Conservation (phyloP, 2,888 invertebrate species). For the Diplolepis rosae region DNA sequence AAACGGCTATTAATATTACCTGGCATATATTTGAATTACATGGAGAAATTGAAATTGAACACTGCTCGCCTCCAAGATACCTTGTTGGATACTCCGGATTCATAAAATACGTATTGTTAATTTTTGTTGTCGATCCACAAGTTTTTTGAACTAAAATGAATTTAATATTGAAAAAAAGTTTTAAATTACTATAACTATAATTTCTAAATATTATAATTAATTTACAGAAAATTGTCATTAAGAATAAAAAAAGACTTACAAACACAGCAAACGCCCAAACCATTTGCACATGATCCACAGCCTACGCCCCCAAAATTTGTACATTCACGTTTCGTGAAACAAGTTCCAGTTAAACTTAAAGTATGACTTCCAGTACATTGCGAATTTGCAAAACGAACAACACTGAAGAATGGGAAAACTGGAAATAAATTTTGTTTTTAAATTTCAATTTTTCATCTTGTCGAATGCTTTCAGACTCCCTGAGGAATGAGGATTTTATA, state of each 20-base stretch:
- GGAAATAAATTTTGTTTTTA: constrained; percentile 45
- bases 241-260: too few relatives aligned
- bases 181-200: constrained; percentile 25
- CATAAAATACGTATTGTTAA: constrained; percentile 89
- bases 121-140: constrained; percentile 82
- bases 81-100: constrained; percentile 85
- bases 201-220: constrained; percentile 24
- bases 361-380: constrained; percentile 80
- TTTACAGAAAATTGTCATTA: constrained; percentile 17
- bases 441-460: constrained; percentile 9
- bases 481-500: constrained; percentile 49
- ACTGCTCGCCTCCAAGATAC: constrained; percentile 81
- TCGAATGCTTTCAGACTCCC: constrained; percentile 41
- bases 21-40: constrained; percentile 83
- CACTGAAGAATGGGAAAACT: constrained; percentile 83
- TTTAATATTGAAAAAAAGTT: too few relatives aligned
- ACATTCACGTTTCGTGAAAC: constrained; percentile 86
- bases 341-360: constrained; percentile 84
- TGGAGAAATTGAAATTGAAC: constrained; percentile 82
- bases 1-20: too few relatives aligned
- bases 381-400: constrained; percentile 85
- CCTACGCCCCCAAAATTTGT: constrained; percentile 81
- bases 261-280: constrained; percentile 87
- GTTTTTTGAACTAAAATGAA: constrained; percentile 79
- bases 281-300: constrained; percentile 84